phyloP scores from a whole-genome alignment of 1,140 invertebrate genomes.

The Conopomorpha cramerella region DNA sequence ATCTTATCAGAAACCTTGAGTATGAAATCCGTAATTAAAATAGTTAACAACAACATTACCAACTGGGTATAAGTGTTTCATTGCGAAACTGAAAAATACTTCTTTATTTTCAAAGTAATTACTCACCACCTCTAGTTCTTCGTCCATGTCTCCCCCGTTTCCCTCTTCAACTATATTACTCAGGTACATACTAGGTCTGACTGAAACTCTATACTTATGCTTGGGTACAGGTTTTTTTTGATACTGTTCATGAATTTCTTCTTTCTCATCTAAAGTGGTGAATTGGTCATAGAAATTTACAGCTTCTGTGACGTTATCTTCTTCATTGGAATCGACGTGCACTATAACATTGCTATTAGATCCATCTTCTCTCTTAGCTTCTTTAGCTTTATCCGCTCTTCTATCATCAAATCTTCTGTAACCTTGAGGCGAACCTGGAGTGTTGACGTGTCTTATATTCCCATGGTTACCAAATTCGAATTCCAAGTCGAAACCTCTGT shows the following conservation, averaged over 20 bases:
- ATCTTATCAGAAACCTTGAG: too few relatives aligned
- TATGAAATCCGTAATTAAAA: too few relatives aligned
- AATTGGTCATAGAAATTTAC: constrained; percentile 54
- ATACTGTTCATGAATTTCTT: too few relatives aligned
- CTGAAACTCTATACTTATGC: constrained; percentile 24
- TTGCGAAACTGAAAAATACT: too few relatives aligned
- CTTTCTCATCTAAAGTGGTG: constrained; percentile 23
- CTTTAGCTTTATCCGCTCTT: constrained; percentile 12
- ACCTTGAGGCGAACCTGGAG: constrained; percentile 14
- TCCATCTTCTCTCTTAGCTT: constrained; percentile 14
- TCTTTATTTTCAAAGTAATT: neutral
- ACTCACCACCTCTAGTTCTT: constrained; percentile 33
- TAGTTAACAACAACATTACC: too few relatives aligned
- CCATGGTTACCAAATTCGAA: constrained; percentile 28
- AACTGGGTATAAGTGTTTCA: too few relatives aligned
- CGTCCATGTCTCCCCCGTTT: constrained; percentile 18
- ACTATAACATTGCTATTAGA: constrained; percentile 20
- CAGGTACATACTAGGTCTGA: constrained; percentile 37
- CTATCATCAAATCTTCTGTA: constrained; percentile 25
- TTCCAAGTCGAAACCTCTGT: constrained; percentile 44
- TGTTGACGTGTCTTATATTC: constrained; percentile 13
- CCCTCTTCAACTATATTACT: constrained; percentile 43
- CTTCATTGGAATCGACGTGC: too few relatives aligned
- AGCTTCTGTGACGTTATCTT: too few relatives aligned
- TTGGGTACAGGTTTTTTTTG: constrained; percentile 12